A percentile compares a stretch with the other conserved stretches of the same genome.
These are phyloP conservation scores for Macroglossus sobrinus DNA, from an alignment of 2,113 vertebrate genomes.

Conservation along the genomic window DNA sequence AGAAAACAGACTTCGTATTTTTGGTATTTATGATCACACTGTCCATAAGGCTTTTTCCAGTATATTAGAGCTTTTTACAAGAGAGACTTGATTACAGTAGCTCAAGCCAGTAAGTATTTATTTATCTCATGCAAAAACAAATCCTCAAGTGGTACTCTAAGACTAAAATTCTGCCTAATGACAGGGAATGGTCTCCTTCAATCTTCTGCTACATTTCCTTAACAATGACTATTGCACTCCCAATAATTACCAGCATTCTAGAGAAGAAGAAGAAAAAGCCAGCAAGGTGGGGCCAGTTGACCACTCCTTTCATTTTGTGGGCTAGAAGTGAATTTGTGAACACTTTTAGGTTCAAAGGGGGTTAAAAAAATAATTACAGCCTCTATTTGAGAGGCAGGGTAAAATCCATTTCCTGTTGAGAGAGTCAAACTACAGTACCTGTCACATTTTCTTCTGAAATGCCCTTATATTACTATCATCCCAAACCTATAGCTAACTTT, in stretches of 20 bases:
- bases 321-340: background rate
- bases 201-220: background rate
- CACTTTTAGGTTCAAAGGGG: background rate
- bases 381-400: background rate
- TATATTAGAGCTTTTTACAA: background rate
- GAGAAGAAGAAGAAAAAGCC: background rate
- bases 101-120: background rate
- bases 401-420: background rate
- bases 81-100: background rate
- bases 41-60: background rate
- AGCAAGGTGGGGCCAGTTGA: background rate
- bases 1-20: background rate
- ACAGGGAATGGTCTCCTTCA: background rate
- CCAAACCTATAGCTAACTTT: background rate
- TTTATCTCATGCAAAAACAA: background rate
- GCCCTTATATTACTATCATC: background rate
- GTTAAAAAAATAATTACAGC: background rate
- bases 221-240: background rate
- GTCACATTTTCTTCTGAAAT: background rate
- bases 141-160: background rate
- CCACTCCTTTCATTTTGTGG: background rate
- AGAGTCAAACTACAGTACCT: background rate
- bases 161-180: background rate
- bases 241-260: background rate
- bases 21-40: background rate